Conservation (phyloP, 2,888 invertebrate species). For the Drosophila neotestacea region DNA sequence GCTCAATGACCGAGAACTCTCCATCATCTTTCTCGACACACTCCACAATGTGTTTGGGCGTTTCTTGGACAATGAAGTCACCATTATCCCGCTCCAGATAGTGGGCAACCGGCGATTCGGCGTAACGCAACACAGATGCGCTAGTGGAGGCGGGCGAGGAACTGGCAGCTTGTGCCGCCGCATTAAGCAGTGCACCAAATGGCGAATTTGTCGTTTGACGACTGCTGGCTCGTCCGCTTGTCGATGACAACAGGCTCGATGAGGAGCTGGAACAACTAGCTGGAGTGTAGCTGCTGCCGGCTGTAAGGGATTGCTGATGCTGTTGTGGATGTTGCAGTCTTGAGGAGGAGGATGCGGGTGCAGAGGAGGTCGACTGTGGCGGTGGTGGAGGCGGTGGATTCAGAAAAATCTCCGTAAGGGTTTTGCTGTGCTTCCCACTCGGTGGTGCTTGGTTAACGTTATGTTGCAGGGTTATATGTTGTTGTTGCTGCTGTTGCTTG, state of each 20-base stretch:
- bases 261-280: constrained; percentile 29
- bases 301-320: constrained; percentile 38
- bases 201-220: constrained; percentile 79
- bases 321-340: constrained; percentile 53
- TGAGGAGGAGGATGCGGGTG: constrained; percentile 33
- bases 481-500: constrained; percentile 65
- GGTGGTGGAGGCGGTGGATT: constrained; percentile 74
- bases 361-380: constrained; percentile 32
- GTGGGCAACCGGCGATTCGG: constrained; percentile 84
- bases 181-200: constrained; percentile 75
- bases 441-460: constrained; percentile 62
- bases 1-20: constrained; percentile 85
- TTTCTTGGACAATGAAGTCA: constrained; percentile 85
- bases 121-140: constrained; percentile 83
- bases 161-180: constrained; percentile 68
- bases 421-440: constrained; percentile 64
- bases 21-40: constrained; percentile 85
- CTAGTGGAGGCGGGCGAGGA: constrained; percentile 76
- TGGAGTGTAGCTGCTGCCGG: constrained; percentile 27
- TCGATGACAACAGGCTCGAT: constrained; percentile 26
- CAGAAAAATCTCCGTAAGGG: constrained; percentile 64
- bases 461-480: constrained; percentile 60
- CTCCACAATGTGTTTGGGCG: constrained; percentile 84
- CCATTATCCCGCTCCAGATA: constrained; percentile 85
- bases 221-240: constrained; percentile 26